Conservation (phyloP, 1,140 invertebrate genomes). For the Nixonia krombeini region DNA sequence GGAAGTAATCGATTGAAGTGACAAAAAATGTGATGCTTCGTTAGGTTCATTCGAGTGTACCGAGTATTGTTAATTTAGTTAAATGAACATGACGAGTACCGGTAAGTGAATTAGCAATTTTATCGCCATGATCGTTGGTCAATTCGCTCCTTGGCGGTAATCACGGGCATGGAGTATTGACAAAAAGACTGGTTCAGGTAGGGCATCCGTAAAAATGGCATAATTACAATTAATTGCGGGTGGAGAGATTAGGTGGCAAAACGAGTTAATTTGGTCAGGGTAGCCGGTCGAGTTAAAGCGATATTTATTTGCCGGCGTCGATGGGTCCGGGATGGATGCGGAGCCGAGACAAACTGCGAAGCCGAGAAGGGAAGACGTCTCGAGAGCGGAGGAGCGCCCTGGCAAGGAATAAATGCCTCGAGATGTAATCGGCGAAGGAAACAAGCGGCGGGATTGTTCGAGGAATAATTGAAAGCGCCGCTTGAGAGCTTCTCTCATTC, state of each 20-base stretch:
- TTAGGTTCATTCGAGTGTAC: too few species aligned
- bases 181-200: too few species aligned
- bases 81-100: too few species aligned
- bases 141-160: too few species aligned
- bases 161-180: too few species aligned
- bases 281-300: neutral
- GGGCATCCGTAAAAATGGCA: too few species aligned
- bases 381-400: conserved; percentile 24
- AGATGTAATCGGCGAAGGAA: conserved; percentile 72
- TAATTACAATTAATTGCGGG: too few species aligned
- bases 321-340: conserved; percentile 40
- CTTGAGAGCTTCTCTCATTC: conserved; percentile 67
- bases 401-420: conserved; percentile 69
- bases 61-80: too few species aligned
- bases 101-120: too few species aligned
- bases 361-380: conserved; percentile 14
- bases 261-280: neutral
- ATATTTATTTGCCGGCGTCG: conserved; percentile 25
- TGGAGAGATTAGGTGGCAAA: neutral
- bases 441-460: conserved; percentile 72
- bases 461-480: conserved; percentile 73
- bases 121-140: too few species aligned
- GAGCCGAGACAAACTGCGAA: conserved; percentile 24
- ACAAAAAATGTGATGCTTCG: too few species aligned
- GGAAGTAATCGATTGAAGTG: too few species aligned